A percentile compares a stretch with the other conserved stretches of the same genome.
Evolutionary conservation across 2,888 invertebrate genomes (phyloP).

Genomic region (Mesoligia furuncula): DNA sequence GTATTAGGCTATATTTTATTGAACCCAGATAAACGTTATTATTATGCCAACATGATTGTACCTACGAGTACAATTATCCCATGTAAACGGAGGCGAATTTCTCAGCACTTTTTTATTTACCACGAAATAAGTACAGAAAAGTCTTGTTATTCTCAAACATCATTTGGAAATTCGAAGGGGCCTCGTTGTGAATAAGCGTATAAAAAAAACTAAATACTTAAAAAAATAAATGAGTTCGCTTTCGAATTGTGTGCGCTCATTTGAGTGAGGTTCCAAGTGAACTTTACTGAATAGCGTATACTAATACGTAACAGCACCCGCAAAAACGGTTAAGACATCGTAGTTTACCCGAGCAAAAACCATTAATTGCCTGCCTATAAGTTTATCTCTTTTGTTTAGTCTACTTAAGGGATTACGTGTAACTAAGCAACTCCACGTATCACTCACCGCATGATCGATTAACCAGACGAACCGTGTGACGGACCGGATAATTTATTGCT

Average conservation of each 20-base stretch:
- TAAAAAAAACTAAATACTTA: not conserved
- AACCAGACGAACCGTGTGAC: not conserved
- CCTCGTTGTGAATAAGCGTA: not conserved
- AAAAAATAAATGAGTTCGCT: not conserved
- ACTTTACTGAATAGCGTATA: no score
- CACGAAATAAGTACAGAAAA: no score
- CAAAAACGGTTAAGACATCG: not conserved
- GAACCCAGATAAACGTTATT: no score
- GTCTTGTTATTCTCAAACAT: not conserved
- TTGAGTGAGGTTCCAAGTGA: not conserved
- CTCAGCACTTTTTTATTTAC: no score
- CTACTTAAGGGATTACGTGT: not conserved
- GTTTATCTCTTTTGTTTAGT: not conserved
- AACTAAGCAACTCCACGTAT: constrained; percentile 9
- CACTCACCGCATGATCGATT: constrained; percentile 33
- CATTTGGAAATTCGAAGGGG: not conserved
- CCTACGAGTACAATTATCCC: no score
- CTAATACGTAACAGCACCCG: not conserved
- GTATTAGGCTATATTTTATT: no score
- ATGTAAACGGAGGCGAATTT: no score
- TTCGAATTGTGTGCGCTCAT: not conserved
- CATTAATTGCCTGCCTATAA: not conserved
- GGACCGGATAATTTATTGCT: constrained; percentile 40
- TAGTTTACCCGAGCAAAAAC: not conserved
- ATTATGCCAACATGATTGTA: no score